Evolutionary conservation across 2,888 invertebrate species (phyloP), one percentile per base, ranked within the genome.

Genomic region (Luperina nickerlii): DNA sequence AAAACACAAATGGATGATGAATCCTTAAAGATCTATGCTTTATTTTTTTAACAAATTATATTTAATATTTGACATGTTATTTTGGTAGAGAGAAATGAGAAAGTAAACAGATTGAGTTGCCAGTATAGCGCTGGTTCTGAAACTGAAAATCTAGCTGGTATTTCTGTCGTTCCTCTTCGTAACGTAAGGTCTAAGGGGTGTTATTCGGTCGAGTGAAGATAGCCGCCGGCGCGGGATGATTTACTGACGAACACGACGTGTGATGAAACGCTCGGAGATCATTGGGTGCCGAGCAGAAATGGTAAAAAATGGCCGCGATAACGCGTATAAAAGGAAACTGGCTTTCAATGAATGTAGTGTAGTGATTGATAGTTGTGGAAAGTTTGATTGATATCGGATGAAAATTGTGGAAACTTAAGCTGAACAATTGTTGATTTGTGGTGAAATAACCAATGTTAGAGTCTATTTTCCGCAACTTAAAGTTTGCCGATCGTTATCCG

Each of bases 201-300:
- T 85, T 84, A 84, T 78, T 85, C 85, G 89, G 88, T 82, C 89
- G 86, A 87, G 81, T 82, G 85, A 71, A 86, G 90, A 89, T 89
- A 86, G 90, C 90, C 87, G 83, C 57, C 81, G 82, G 89, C 76
- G 83, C 79, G 82, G 79, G 82, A 88, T 90, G 90, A 90, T 90
- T 90, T 90, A 90, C 84, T 78, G 88, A 83, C 79, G 84, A 80
- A 76, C 85, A 79, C 84, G 90, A 90, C 86, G 87, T 86, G 86
- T 87, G 90, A 89, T 88, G 87, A 87, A 87, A 79, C 85, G 88
- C 79, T 78, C 71, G 73, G 66, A 79, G 87, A 85, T 83, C 87
- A 87, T 84, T 85, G 81, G 79, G 69, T 76, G 80, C 84, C 81
- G 78, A 72, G 80, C 67, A 75, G 79, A 79, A 70, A 76, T 76